These are phyloP conservation scores for Climacteris rufus DNA, from an alignment of 2,113 vertebrate genomes.

Conservation along the genomic window DNA sequence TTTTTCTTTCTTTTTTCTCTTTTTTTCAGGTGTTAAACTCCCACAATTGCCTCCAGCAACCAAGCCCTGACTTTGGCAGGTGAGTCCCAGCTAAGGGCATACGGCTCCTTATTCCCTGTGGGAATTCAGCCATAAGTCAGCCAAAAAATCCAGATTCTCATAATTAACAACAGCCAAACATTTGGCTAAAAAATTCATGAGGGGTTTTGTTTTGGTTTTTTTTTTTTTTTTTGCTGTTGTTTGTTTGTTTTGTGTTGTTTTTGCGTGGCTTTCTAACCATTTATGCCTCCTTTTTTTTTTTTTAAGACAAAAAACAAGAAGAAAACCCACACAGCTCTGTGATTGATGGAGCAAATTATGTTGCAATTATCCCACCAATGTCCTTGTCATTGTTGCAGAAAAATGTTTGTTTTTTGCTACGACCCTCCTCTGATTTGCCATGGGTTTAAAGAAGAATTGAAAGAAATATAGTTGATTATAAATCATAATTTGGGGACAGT, in stretches of 20 bases:
- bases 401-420: constrained; percentile 15
- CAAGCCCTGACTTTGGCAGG: constrained; percentile 13
- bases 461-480: neutral
- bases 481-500: neutral
- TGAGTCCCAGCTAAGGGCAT: neutral
- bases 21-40: neutral
- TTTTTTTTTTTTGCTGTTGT: neutral
- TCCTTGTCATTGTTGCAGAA: neutral
- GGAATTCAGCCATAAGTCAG: constrained; percentile 40
- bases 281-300: neutral
- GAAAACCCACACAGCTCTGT: neutral
- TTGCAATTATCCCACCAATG: neutral
- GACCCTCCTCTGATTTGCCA: neutral
- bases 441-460: neutral
- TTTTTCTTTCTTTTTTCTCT: neutral
- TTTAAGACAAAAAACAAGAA: neutral
- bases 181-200: constrained; percentile 28
- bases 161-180: constrained; percentile 34
- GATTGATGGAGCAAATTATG: constrained; percentile 25
- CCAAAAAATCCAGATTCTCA: constrained; percentile 23
- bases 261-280: constrained; percentile 1
- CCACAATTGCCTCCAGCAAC: neutral
- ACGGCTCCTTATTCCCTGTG: constrained; percentile 15
- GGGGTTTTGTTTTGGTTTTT: too few species aligned
- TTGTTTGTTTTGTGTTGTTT: neutral